These are phyloP conservation scores for Paramormyrops hopkinsi DNA, from an alignment of 2,797 vertebrate species.

Conservation along the genomic window DNA sequence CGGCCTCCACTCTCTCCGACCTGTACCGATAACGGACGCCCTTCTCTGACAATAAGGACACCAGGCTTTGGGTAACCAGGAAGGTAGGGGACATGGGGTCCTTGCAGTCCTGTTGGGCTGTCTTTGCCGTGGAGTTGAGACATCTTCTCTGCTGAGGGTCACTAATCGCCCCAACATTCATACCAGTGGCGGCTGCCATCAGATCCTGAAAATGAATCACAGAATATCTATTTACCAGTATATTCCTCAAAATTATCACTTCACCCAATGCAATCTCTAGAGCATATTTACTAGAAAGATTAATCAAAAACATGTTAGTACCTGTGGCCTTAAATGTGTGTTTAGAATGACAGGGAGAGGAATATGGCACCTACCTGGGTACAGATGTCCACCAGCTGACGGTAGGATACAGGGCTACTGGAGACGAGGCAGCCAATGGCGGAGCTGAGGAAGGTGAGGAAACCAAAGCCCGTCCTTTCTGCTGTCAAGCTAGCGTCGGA, in stretches of 20 bases:
- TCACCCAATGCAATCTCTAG: not conserved
- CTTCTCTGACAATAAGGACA: slow-evolving; percentile 68
- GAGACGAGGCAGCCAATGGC: slow-evolving; percentile 68
- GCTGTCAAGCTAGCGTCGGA: slow-evolving; percentile 37
- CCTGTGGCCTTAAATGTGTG: not conserved
- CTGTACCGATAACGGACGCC: slow-evolving; percentile 49
- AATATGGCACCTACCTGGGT: slow-evolving; percentile 55
- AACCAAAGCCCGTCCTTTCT: slow-evolving; percentile 52
- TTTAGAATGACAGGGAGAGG: not conserved
- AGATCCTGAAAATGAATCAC: slow-evolving; percentile 54
- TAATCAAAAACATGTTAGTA: not conserved
- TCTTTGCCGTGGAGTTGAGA: slow-evolving; percentile 43
- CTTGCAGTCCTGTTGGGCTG: slow-evolving; percentile 41
- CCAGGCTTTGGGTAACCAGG: slow-evolving; percentile 70
- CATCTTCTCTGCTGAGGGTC: slow-evolving; percentile 56
- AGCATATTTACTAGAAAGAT: not conserved
- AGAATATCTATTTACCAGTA: not conserved
- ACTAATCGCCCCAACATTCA: slow-evolving; percentile 53
- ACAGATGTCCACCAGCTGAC: slow-evolving; percentile 70
- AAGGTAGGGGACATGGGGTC: slow-evolving; percentile 58
- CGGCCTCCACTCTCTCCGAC: slow-evolving; percentile 53
- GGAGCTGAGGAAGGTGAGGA: slow-evolving; percentile 65
- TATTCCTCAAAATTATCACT: not conserved
- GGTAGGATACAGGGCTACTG: slow-evolving; percentile 61
- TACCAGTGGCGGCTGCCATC: slow-evolving; percentile 69